Conservation (phyloP, 1,140 invertebrate genomes). For the Lordiphosa mommai region DNA sequence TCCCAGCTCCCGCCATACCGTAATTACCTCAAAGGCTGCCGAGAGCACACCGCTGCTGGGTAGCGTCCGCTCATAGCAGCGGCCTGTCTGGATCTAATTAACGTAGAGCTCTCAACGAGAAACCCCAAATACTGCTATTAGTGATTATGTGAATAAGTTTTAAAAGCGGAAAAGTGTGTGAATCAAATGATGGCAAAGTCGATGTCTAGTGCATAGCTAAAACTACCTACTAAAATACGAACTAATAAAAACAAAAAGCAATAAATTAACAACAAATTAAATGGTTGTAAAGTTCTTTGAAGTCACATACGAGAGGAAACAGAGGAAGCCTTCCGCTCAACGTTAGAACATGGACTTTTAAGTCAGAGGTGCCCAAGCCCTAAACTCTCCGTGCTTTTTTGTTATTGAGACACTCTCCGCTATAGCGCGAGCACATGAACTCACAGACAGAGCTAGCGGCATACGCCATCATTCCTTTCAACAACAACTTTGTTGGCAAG, state of each 20-base stretch:
- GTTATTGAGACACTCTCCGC: too few relatives aligned
- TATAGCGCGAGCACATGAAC: too few relatives aligned
- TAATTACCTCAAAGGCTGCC: slow-evolving; percentile 72
- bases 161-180: slow-evolving; percentile 34
- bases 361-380: too few relatives aligned
- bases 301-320: background rate
- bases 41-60: slow-evolving; percentile 74
- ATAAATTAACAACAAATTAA: slow-evolving; percentile 45
- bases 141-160: slow-evolving; percentile 48
- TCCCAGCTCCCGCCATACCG: slow-evolving; percentile 43
- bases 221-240: slow-evolving; percentile 27
- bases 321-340: too few relatives aligned
- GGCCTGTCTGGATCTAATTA: slow-evolving; percentile 74
- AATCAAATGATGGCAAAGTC: slow-evolving; percentile 29
- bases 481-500: too few relatives aligned
- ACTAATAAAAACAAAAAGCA: slow-evolving; percentile 54
- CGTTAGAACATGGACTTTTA: too few relatives aligned
- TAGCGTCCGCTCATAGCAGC: slow-evolving; percentile 77
- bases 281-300: slow-evolving; percentile 6
- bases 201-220: slow-evolving; percentile 54
- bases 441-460: too few relatives aligned
- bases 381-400: too few relatives aligned
- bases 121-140: slow-evolving; percentile 55
- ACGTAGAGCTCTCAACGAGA: slow-evolving; percentile 52
- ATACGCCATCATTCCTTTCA: too few relatives aligned